These are phyloP conservation scores for Zaprionus davidi DNA, from an alignment of 1,140 invertebrate species.

Conservation along the genomic window DNA sequence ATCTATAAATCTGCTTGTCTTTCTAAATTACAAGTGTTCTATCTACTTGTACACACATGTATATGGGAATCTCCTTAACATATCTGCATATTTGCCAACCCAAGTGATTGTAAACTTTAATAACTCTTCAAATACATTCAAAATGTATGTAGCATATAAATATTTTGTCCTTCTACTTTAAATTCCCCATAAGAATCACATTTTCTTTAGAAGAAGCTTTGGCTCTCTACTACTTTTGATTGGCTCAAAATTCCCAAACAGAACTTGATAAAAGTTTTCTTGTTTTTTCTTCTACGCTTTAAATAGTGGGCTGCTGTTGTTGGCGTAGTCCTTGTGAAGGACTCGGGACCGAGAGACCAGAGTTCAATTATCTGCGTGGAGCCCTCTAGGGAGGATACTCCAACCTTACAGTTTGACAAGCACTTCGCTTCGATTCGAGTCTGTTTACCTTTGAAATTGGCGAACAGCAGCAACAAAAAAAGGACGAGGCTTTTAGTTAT, in stretches of 20 bases:
- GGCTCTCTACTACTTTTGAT: neutral
- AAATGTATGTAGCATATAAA: no score
- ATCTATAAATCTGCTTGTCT: no score
- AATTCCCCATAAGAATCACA: neutral
- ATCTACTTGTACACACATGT: no score
- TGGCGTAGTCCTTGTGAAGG: slow-evolving; percentile 10
- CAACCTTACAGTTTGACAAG: slow-evolving; percentile 65
- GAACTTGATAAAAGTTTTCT: neutral
- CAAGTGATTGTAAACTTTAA: neutral
- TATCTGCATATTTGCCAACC: no score
- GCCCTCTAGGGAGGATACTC: slow-evolving; percentile 45
- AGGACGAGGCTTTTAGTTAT: slow-evolving; percentile 69
- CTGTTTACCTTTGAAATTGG: slow-evolving; percentile 77
- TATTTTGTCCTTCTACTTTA: neutral
- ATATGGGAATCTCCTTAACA: no score
- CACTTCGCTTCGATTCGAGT: slow-evolving; percentile 48
- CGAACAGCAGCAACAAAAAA: slow-evolving; percentile 45
- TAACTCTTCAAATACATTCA: no score
- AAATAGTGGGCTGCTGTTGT: slow-evolving; percentile 13
- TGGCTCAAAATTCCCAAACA: neutral
- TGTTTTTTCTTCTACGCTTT: neutral
- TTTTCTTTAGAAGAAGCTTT: neutral
- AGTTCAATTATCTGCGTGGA: slow-evolving; percentile 52
- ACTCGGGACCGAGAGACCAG: neutral
- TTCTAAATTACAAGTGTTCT: no score